phyloP scores from a whole-genome alignment of 2,888 invertebrate genomes.

The Gisinianus flammeolus region DNA sequence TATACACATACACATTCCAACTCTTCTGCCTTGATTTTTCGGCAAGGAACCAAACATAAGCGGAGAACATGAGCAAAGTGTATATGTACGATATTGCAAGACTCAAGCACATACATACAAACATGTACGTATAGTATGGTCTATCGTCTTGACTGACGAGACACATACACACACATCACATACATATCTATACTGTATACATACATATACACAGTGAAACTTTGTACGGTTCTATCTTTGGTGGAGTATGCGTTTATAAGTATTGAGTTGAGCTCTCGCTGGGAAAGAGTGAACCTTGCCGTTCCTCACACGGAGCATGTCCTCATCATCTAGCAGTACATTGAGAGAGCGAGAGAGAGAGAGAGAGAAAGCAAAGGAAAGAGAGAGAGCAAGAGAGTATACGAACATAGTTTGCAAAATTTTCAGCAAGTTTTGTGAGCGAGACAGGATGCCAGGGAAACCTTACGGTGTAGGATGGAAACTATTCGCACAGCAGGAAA shows the following conservation, averaged over 20 bases:
- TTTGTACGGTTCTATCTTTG: conserved; percentile 6
- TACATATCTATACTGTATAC: neutral
- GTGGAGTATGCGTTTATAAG: conserved; percentile 8
- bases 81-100: neutral
- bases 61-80: neutral
- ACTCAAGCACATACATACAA: neutral
- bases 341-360: neutral
- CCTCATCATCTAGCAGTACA: neutral
- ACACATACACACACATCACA: neutral
- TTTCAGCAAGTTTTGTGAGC: neutral
- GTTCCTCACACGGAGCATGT: neutral
- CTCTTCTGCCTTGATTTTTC: conserved; percentile 21
- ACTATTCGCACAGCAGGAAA: conserved; percentile 25
- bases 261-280: conserved; percentile 13
- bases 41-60: conserved; percentile 22
- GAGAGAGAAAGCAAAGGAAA: neutral
- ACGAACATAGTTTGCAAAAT: conserved; percentile 22
- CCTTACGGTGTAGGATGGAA: conserved; percentile 32
- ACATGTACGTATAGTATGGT: neutral
- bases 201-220: neutral
- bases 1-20: too few species aligned
- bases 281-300: neutral
- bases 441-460: conserved; percentile 18
- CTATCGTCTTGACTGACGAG: neutral
- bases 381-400: neutral